Percentiles rank a stretch among this genome's conserved stretches.
Evolutionary conservation across 2,888 invertebrate species (phyloP).

Genomic region (Heliothis peltigera): DNA sequence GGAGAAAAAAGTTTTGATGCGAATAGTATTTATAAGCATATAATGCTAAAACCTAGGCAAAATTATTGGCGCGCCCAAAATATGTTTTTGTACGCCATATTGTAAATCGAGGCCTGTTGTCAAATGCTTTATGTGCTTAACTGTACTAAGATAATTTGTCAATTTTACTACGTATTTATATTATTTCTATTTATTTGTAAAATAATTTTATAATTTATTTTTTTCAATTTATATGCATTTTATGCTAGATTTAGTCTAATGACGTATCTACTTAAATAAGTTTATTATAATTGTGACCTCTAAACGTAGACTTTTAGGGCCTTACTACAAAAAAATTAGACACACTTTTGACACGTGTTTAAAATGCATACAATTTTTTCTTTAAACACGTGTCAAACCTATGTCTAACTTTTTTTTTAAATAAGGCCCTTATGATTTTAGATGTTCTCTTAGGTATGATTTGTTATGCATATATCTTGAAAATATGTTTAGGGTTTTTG

Average conservation of each 20-base stretch:
- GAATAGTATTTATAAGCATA: conserved; percentile 6
- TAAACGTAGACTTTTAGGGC: not conserved
- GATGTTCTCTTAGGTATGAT: too few relatives aligned
- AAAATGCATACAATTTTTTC: too few relatives aligned
- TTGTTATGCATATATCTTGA: conserved; percentile 31
- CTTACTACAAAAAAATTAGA: too few relatives aligned
- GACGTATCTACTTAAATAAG: conserved; percentile 15
- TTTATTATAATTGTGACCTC: conserved; percentile 3
- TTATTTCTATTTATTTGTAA: conserved; percentile 25
- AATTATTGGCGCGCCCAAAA: conserved; percentile 2
- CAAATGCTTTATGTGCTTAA: conserved; percentile 15
- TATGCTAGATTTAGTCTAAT: not conserved
- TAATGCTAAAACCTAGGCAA: conserved; percentile 12
- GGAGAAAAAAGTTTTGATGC: conserved; percentile 6
- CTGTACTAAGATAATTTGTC: conserved; percentile 30
- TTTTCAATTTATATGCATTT: conserved; percentile 30
- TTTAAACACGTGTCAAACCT: too few relatives aligned
- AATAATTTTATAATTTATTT: conserved; percentile 9
- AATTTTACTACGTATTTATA: conserved; percentile 32
- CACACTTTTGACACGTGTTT: too few relatives aligned
- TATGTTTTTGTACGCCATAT: conserved; percentile 12
- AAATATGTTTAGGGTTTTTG: not conserved
- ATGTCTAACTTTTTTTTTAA: too few relatives aligned
- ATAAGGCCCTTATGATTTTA: too few relatives aligned
- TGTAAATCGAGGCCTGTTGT: conserved; percentile 16